Percentiles rank a stretch among this genome's conserved stretches.
These are phyloP conservation scores for Pantherophis alleghaniensis DNA, from an alignment of 2,797 vertebrate species.

Conservation along the genomic window DNA sequence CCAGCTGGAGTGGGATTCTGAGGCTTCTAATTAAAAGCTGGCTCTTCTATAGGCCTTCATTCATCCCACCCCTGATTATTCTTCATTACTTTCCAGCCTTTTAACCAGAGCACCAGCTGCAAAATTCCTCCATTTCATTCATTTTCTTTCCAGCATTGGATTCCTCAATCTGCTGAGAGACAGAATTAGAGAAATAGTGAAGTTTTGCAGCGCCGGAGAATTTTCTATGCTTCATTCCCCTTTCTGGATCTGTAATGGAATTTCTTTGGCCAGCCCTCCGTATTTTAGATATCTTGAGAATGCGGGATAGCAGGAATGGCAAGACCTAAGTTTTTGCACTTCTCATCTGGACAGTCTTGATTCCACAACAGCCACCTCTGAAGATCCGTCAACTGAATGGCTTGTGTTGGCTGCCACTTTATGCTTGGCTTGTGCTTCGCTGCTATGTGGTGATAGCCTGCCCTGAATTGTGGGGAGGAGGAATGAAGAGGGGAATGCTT, in stretches of 20 bases:
- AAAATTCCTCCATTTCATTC: conserved; percentile 42
- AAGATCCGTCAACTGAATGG: not conserved
- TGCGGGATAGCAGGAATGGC: not conserved
- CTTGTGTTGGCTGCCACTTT: too few relatives aligned
- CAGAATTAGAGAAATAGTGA: not conserved
- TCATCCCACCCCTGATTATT: not conserved
- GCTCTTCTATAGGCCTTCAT: conserved; percentile 46
- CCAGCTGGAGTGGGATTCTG: conserved; percentile 64
- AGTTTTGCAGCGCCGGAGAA: not conserved
- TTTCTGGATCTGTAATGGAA: not conserved
- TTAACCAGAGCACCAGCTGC: conserved; percentile 13
- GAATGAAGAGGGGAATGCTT: too few relatives aligned
- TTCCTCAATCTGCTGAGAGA: conserved; percentile 33
- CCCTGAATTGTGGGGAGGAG: too few relatives aligned
- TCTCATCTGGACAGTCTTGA: not conserved
- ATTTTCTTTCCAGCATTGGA: conserved; percentile 55
- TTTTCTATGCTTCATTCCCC: conserved; percentile 5
- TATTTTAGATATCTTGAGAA: not conserved
- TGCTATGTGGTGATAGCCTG: too few relatives aligned
- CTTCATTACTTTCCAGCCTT: not conserved
- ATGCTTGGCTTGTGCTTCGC: not conserved
- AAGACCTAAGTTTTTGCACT: not conserved
- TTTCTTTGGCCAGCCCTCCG: not conserved
- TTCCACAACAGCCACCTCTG: not conserved
- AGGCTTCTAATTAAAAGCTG: conserved; percentile 69